phyloP scores from a whole-genome alignment of 2,888 invertebrate genomes.

The Anarsia innoxiella region DNA sequence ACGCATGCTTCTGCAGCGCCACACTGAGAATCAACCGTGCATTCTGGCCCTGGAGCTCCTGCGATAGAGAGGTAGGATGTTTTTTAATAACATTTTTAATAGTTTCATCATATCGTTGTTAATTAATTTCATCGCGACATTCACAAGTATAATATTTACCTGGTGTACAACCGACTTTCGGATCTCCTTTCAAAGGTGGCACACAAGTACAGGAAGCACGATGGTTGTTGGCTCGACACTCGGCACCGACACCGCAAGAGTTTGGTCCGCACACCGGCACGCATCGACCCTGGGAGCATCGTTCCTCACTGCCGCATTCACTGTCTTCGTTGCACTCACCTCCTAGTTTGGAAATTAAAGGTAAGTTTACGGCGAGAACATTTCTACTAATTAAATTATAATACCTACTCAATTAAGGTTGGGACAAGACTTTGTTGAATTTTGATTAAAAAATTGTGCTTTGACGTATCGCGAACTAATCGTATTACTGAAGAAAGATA shows the following conservation, averaged over 20 bases:
- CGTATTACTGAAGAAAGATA: neutral
- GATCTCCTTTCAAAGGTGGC: slow-evolving; percentile 83
- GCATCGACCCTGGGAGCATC: slow-evolving; percentile 83
- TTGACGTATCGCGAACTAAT: slow-evolving; percentile 5
- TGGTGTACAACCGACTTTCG: slow-evolving; percentile 84
- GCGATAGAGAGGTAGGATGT: slow-evolving; percentile 11
- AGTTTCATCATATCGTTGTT: neutral
- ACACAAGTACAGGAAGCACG: slow-evolving; percentile 86
- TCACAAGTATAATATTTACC: no score
- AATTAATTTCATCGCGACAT: no score
- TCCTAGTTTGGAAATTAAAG: slow-evolving; percentile 27
- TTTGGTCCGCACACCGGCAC: slow-evolving; percentile 82
- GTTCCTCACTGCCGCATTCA: slow-evolving; percentile 82
- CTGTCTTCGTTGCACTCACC: slow-evolving; percentile 80
- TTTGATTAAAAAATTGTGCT: neutral
- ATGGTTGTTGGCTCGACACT: slow-evolving; percentile 85
- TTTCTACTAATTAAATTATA: neutral
- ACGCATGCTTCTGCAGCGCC: slow-evolving; percentile 86
- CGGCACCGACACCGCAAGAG: slow-evolving; percentile 85
- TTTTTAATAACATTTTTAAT: no score
- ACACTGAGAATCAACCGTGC: slow-evolving; percentile 84
- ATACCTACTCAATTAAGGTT: no score
- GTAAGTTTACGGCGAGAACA: slow-evolving; percentile 2
- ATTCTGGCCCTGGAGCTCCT: slow-evolving; percentile 76
- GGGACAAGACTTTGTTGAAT: neutral